Evolutionary conservation across 2,113 vertebrate genomes (phyloP).

Genomic region (Fregetta grallaria): DNA sequence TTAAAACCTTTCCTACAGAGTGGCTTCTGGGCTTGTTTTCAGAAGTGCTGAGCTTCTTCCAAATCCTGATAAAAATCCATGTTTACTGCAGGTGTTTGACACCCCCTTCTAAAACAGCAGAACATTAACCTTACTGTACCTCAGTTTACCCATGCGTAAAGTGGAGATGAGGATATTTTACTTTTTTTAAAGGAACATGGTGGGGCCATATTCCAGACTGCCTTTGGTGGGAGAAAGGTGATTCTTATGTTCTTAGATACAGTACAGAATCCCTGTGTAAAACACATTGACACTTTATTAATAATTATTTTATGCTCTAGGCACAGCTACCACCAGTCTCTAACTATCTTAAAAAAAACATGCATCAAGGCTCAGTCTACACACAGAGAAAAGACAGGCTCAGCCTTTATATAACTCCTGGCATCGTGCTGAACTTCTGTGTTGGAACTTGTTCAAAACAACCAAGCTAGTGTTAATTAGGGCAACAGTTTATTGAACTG

Average conservation of each 20-base stretch:
- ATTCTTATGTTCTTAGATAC: background rate
- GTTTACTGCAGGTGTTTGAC: background rate
- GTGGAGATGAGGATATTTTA: background rate
- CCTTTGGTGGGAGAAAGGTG: background rate
- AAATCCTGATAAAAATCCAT: background rate
- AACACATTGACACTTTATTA: background rate
- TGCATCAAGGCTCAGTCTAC: background rate
- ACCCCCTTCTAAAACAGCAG: background rate
- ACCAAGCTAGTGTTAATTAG: background rate
- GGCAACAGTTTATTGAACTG: background rate
- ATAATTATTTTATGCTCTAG: background rate
- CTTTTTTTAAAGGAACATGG: accelerated
- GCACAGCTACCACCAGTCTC: background rate
- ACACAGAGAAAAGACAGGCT: background rate
- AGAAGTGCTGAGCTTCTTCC: background rate
- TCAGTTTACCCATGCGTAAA: background rate
- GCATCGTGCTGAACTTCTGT: background rate
- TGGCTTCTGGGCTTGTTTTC: background rate
- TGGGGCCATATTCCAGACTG: background rate
- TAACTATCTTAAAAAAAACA: background rate
- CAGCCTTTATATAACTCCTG: background rate
- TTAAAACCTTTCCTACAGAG: background rate
- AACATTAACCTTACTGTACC: background rate
- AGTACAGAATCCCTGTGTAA: background rate
- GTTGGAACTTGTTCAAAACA: background rate